Conservation (phyloP, 2,797 vertebrate species). For the Pelobates cultripes region DNA sequence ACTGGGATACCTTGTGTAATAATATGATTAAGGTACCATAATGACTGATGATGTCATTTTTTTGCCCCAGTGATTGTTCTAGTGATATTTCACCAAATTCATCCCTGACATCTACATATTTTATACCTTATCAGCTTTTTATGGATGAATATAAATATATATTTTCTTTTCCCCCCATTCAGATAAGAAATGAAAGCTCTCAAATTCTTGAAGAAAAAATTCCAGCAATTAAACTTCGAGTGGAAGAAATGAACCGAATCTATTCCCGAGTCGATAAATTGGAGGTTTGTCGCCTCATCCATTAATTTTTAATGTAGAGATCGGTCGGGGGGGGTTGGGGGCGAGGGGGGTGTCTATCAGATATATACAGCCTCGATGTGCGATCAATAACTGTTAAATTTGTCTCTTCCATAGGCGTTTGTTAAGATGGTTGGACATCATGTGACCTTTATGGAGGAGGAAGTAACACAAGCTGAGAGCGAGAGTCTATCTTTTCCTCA, state of each 20-base stretch:
- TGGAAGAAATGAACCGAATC: constrained; percentile 62
- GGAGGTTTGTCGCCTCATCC: constrained; percentile 60
- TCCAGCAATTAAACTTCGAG: constrained; percentile 59
- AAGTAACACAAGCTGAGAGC: constrained; percentile 61
- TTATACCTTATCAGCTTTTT: no score
- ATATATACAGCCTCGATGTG: no score
- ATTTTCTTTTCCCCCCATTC: constrained; percentile 1
- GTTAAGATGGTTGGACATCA: constrained; percentile 65
- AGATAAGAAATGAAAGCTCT: constrained; percentile 66
- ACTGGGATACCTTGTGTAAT: no score
- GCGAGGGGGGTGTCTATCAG: no score
- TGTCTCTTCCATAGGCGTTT: constrained; percentile 59
- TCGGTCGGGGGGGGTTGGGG: no score
- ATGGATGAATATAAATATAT: not conserved
- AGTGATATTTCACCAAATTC: no score
- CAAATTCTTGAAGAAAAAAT: constrained; percentile 63
- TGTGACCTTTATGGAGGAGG: constrained; percentile 62
- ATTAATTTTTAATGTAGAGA: not conserved
- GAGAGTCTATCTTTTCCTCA: constrained; percentile 54
- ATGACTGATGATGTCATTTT: no score
- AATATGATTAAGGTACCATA: no score
- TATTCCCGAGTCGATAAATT: constrained; percentile 63
- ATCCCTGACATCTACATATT: no score
- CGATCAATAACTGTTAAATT: no score
- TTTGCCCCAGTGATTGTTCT: no score